Base-by-base conservation (phyloP, 2,888 invertebrate species). In the Nasonovia ribisnigri region DNA sequence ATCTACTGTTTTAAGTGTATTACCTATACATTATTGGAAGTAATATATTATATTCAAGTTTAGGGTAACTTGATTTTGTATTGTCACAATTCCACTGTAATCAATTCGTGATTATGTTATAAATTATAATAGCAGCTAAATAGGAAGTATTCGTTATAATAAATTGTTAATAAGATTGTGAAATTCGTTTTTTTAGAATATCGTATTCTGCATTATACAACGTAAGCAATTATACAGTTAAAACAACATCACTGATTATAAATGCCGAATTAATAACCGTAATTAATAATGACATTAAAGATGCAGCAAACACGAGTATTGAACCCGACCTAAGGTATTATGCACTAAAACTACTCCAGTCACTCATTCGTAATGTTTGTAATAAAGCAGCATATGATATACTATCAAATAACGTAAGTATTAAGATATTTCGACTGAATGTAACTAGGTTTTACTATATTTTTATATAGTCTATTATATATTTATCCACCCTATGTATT, bases 171-270 rank as follows among this genome's bases (percentile, higher is more conserved):
- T 36, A 20, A 13, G 1, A 77, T 36, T 77, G 20, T 36, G 42
- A 20, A 77, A 77, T 24, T 77, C 29, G 29, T 67, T 5, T 90
- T 90, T 91, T 84, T 54, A 91, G 91, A 91, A 84, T 91, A 54
- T 51, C 54, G 29, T 91, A 91, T 51, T 51, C 20, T 4, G 91
- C 84, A 10, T 43, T 91, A n/a, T 54, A 91, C 91, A 91, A 91
- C 54, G 91, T 91, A 20, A 91, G 84, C 84, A 91, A 84, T 54
- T 54, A 42, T 84, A 54, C 54, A 20, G 20, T 51, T 11, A 84
- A 16, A 51, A 36, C 20, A 77, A 42, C 84, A 3, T 20, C 84
- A 20, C 29, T 29, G 29, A 54, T 91, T 29, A 84, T 91, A 54
- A 42, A 84, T 16, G 29, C 51, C 13, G 54, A 84, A 91, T 43